Conservation (phyloP, 2,113 vertebrate genomes). For the Cephalopholis sonnerati region DNA sequence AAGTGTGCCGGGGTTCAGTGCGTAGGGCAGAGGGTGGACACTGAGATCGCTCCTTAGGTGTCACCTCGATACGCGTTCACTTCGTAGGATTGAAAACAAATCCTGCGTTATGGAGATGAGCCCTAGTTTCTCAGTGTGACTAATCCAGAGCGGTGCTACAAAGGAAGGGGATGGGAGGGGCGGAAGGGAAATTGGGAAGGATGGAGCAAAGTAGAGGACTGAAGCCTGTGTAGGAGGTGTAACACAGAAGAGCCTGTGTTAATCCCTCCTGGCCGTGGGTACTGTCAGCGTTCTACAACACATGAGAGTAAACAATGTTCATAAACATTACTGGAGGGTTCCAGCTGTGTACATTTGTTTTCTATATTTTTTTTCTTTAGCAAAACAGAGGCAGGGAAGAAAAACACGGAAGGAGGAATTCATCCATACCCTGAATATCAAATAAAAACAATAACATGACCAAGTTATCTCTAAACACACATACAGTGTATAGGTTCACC, state of each 20-base stretch:
- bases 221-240: conserved; percentile 78
- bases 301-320: conserved; percentile 26
- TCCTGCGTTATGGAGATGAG: conserved; percentile 82
- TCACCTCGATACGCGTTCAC: conserved; percentile 65
- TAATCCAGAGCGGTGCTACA: conserved; percentile 73
- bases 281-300: conserved; percentile 36
- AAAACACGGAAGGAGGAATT: background rate
- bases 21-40: background rate
- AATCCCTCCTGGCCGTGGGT: conserved; percentile 65
- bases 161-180: conserved; percentile 34
- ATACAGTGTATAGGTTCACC: background rate
- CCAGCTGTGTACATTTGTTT: background rate
- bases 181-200: conserved; percentile 52
- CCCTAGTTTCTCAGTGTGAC: conserved; percentile 78
- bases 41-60: conserved; percentile 47
- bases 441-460: background rate
- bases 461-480: background rate
- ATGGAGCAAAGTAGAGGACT: conserved; percentile 65
- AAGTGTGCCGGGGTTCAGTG: background rate
- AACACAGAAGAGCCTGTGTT: conserved; percentile 64
- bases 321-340: conserved; percentile 3
- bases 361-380: background rate
- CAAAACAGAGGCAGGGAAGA: background rate
- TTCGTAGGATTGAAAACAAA: conserved; percentile 77
- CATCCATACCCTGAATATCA: background rate